These are phyloP conservation scores for Eptatretus burgeri DNA, from an alignment of 2,113 vertebrate genomes.

Conservation along the genomic window DNA sequence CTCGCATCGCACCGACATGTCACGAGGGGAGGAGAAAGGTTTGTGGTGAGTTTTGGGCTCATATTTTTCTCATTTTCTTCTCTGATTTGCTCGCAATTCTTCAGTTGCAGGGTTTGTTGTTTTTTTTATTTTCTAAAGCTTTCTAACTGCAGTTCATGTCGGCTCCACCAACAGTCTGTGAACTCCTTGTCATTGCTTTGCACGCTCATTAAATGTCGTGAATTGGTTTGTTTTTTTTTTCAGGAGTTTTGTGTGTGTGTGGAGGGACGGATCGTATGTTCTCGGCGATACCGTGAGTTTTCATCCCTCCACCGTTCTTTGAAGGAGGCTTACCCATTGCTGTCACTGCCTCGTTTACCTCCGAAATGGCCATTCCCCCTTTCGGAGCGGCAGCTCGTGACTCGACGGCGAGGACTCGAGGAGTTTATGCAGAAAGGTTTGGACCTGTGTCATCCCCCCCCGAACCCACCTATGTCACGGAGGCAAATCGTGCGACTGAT, in stretches of 20 bases:
- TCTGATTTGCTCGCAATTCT: no score
- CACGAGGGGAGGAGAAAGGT: conserved; percentile 76
- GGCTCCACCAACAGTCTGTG: no score
- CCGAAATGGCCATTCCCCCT: conserved; percentile 91
- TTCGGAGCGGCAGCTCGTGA: conserved; percentile 73
- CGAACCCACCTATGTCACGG: no score
- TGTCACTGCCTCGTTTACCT: conserved; percentile 60
- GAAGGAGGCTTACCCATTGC: conserved; percentile 66
- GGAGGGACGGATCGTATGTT: conserved; percentile 72
- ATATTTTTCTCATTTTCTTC: no score
- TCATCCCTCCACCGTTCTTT: conserved; percentile 77
- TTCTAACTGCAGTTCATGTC: no score
- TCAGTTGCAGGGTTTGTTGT: no score
- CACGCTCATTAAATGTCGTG: no score
- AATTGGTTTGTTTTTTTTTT: neutral
- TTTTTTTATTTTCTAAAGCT: no score
- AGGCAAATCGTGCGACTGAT: no score
- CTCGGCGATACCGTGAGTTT: conserved; percentile 75
- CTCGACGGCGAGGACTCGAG: conserved; percentile 55
- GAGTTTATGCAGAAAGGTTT: conserved; percentile 75
- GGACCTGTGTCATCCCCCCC: neutral
- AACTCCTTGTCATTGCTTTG: no score
- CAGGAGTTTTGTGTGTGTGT: conserved; percentile 91
- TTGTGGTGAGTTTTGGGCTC: conserved; percentile 40
- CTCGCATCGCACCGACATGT: conserved; percentile 86